These are phyloP conservation scores for Gymnosoma rotundatum DNA, from an alignment of 2,888 invertebrate species.

Conservation along the genomic window DNA sequence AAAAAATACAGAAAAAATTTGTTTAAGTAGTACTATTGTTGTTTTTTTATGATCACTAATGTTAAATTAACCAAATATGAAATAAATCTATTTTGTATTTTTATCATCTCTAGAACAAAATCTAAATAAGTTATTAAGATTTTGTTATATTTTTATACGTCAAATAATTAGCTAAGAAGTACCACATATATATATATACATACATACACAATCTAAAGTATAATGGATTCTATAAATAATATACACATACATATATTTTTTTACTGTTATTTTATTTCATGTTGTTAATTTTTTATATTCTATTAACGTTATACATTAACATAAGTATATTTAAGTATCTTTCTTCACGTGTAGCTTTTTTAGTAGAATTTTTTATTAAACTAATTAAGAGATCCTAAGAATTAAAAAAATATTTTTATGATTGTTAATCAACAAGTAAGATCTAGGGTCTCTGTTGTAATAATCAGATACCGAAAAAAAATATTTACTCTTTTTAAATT, in stretches of 20 bases:
- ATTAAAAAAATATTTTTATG: background rate
- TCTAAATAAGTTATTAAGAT: conserved; percentile 14
- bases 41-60: conserved; percentile 12
- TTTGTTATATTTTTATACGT: conserved; percentile 24
- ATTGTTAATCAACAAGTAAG: background rate
- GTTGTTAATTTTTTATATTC: conserved; percentile 61
- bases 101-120: conserved; percentile 7
- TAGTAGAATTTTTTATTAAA: conserved; percentile 41
- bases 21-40: background rate
- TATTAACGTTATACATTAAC: conserved; percentile 48
- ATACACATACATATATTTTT: conserved; percentile 42
- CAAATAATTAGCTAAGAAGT: conserved; percentile 22
- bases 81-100: conserved; percentile 28
- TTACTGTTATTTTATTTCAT: conserved; percentile 60
- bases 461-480: too few relatives aligned
- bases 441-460: background rate
- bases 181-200: conserved; percentile 17
- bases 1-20: too few relatives aligned
- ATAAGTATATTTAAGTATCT: conserved; percentile 28
- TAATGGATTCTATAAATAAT: conserved; percentile 41
- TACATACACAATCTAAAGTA: background rate
- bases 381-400: too few relatives aligned
- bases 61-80: background rate
- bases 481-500: too few relatives aligned
- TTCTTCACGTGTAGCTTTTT: conserved; percentile 32